Conservation (phyloP, 2,888 invertebrate species). For the Eledona agricola region DNA sequence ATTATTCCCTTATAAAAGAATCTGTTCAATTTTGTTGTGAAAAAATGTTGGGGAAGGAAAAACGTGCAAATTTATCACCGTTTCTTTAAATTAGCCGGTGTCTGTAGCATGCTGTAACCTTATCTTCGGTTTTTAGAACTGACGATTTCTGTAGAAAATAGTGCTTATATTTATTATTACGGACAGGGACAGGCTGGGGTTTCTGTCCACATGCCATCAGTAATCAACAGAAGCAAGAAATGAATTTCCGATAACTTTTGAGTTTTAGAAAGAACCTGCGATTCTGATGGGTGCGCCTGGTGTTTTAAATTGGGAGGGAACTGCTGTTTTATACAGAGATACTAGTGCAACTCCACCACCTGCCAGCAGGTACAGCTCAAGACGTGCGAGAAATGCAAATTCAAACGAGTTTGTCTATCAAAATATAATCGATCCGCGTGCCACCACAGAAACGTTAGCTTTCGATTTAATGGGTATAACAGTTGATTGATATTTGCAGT, state of each 20-base stretch:
- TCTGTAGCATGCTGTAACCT: too few relatives aligned
- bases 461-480: constrained; percentile 58
- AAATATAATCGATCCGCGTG: constrained; percentile 61
- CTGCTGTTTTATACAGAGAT: constrained; percentile 47
- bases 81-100: too few relatives aligned
- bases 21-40: too few relatives aligned
- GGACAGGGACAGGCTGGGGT: constrained; percentile 67
- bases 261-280: constrained; percentile 27
- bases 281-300: constrained; percentile 71
- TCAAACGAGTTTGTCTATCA: constrained; percentile 49
- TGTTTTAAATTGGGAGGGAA: constrained; percentile 69
- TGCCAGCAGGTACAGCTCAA: constrained; percentile 31
- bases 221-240: constrained; percentile 28
- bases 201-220: constrained; percentile 62
- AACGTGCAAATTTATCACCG: too few relatives aligned
- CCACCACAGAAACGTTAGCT: constrained; percentile 60
- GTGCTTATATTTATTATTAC: constrained; percentile 59
- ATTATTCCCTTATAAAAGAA: too few relatives aligned
- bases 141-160: too few relatives aligned
- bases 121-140: too few relatives aligned
- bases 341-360: constrained; percentile 32
- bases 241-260: constrained; percentile 1
- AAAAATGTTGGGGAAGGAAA: too few relatives aligned
- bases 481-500: not conserved
- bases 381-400: constrained; percentile 1